Evolutionary conservation across 2,797 vertebrate species (phyloP).

Genomic region (Cuniculus paca): DNA sequence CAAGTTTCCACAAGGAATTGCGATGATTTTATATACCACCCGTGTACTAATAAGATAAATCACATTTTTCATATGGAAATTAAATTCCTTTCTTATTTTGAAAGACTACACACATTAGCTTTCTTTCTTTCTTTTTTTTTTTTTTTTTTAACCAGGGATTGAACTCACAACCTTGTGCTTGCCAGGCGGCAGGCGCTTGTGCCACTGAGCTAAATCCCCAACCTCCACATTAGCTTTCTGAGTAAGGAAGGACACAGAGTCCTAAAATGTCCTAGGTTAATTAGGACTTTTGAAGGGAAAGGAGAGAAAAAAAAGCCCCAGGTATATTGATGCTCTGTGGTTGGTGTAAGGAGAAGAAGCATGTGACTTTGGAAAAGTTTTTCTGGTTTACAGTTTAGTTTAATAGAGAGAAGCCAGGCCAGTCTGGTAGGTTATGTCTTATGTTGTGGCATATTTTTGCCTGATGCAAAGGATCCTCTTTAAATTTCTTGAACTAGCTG

Average conservation of each 20-base stretch:
- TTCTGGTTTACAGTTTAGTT: background rate
- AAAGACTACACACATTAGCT: too few relatives aligned
- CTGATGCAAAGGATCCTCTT: background rate
- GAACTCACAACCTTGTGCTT: too few relatives aligned
- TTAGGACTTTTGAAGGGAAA: conserved; percentile 39
- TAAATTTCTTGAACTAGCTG: conserved; percentile 32
- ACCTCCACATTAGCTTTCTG: too few relatives aligned
- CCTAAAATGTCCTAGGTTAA: conserved; percentile 40
- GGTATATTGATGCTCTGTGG: background rate
- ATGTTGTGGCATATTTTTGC: background rate
- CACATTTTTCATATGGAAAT: conserved; percentile 45
- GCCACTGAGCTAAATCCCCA: too few relatives aligned
- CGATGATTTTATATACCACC: background rate
- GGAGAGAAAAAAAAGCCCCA: background rate
- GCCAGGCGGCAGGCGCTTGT: too few relatives aligned
- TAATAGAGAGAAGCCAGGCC: background rate
- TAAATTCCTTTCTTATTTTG: conserved; percentile 54
- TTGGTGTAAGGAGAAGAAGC: background rate
- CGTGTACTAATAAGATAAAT: background rate
- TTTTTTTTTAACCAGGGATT: too few relatives aligned
- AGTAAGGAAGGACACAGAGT: conserved; percentile 11
- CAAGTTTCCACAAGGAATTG: background rate
- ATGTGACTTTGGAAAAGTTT: background rate
- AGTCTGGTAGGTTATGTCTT: background rate
- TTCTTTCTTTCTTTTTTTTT: too few relatives aligned